Conservation (phyloP, 2,797 vertebrate species). For the Molossus molossus region DNA sequence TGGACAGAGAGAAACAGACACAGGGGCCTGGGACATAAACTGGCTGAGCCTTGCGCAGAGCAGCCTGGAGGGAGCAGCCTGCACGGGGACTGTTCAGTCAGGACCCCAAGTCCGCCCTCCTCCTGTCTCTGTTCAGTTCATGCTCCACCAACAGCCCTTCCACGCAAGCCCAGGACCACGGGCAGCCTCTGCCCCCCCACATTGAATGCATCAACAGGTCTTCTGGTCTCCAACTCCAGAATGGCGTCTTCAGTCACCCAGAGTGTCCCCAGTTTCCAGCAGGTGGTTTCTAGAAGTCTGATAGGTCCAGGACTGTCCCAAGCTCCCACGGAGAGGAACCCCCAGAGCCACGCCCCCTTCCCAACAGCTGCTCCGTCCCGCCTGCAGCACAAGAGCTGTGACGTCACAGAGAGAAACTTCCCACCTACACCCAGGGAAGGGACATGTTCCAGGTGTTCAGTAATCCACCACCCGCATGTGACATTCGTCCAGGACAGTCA, state of each 20-base stretch:
- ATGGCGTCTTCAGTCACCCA: neutral
- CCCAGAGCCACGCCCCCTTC: neutral
- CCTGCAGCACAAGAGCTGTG: neutral
- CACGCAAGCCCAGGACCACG: neutral
- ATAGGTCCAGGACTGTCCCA: neutral
- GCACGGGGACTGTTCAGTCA: neutral
- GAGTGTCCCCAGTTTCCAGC: neutral
- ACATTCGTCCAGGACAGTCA: too few species aligned
- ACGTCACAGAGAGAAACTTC: too few species aligned
- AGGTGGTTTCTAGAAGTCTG: neutral
- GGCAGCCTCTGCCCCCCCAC: neutral
- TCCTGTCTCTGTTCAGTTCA: fast-evolving
- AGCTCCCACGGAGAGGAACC: neutral
- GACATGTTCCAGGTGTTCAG: too few species aligned
- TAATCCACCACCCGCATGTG: fast-evolving
- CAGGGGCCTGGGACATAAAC: neutral
- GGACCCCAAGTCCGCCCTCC: neutral
- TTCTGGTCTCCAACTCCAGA: neutral
- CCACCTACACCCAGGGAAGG: too few species aligned
- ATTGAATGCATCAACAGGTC: too few species aligned
- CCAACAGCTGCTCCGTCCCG: neutral
- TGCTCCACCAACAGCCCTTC: fast-evolving
- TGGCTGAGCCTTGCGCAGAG: neutral
- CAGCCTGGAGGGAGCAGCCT: too few species aligned
- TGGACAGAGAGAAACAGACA: neutral